Evolutionary conservation across 1,140 invertebrate genomes (phyloP), one percentile per base, ranked within the genome.

Genomic region (Cyphomyrmex costatus): DNA sequence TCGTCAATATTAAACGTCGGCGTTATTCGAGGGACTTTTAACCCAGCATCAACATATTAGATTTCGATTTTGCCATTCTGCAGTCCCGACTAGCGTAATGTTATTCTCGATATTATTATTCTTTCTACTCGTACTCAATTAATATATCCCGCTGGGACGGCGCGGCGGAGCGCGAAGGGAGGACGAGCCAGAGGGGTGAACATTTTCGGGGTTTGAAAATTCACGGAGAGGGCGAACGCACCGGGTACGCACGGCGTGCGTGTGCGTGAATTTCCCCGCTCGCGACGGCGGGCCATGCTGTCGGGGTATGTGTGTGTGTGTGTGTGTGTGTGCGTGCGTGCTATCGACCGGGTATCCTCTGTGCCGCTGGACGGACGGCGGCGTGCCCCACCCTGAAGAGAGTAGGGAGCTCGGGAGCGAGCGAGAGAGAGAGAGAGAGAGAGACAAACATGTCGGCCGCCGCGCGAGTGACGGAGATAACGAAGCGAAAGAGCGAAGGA

Each of bases 271-370:
- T 83, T 86, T 83, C 85, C 77, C 49, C 61, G 87, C 60, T 56
- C 71, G 65, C 21, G 83, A 12, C 30, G 63, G 42, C 30, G 73
- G n/a, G 6, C 53, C 56, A 60, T 51, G 5, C 70, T n/a, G 19
- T 21, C 49, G 30, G 46, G 30, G 63, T 36, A 8, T 27, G 58
- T 21, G 19, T 27, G 10, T 68, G 84, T 42, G 63, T 42, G 10
- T 27, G 58, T 68, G 77, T 86, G 70, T 82, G 86, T 88, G 78
- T 78, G 85, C 84, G 91, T 92, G 91, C 92, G 92, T 92, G 88
- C 86, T 92, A 92, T 92, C 92, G 92, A 92, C 92, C 92, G 90
- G 89, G 91, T 91, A 92, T 90, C 87, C 86, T 88, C 89, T 73
- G 85, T 85, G 85, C 82, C 33, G 77, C 63, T 83, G 79, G 79